These are phyloP conservation scores for Aphelenchoides fujianensis DNA, from an alignment of 1,140 invertebrate species.

Conservation along the genomic window DNA sequence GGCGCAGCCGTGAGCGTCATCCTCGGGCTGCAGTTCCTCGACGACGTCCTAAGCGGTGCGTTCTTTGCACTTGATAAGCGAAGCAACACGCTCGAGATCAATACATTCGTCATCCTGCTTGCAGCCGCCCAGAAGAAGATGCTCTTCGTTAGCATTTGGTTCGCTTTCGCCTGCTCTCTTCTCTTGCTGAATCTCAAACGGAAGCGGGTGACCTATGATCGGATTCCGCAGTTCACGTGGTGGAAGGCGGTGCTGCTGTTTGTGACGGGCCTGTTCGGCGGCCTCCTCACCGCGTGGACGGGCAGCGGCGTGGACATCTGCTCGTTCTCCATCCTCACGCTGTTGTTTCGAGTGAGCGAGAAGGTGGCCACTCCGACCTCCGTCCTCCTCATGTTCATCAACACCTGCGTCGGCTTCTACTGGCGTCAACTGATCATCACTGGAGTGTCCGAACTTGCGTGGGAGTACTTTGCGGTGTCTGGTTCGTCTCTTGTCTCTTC, in stretches of 20 bases:
- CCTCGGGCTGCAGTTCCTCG: conserved; percentile 46
- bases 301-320: conserved; percentile 35
- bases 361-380: conserved; percentile 54
- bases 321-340: conserved; percentile 29
- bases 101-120: no score
- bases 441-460: conserved; percentile 37
- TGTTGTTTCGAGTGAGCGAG: conserved; percentile 37
- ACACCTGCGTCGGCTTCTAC: conserved; percentile 47
- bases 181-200: conserved; percentile 51
- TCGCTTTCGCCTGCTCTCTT: conserved; percentile 54
- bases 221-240: conserved; percentile 41
- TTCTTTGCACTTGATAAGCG: no score
- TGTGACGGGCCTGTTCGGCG: conserved; percentile 52
- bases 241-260: conserved; percentile 49
- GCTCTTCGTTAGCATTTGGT: conserved; percentile 58
- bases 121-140: conserved; percentile 51
- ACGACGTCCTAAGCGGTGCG: conserved; percentile 24
- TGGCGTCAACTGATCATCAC: conserved; percentile 47
- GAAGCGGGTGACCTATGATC: conserved; percentile 46
- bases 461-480: conserved; percentile 35
- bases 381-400: conserved; percentile 50
- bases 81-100: no score
- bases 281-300: conserved; percentile 24
- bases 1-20: conserved; percentile 51
- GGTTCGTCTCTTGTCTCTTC: not conserved